Evolutionary conservation across 2,797 vertebrate species (phyloP).

Genomic region (Phalloptychus januarius): DNA sequence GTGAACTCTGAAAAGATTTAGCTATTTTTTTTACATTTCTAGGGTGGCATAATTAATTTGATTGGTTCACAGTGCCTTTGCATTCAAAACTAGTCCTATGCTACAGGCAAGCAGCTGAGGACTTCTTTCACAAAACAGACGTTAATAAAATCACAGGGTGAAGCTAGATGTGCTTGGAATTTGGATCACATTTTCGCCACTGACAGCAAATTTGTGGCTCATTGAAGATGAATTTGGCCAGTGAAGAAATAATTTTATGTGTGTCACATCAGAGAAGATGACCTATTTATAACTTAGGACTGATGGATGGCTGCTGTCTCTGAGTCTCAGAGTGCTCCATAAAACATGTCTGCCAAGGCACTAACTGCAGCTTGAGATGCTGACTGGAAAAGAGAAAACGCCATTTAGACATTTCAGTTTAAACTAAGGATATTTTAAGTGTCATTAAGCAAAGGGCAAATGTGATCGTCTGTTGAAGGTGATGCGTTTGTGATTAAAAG

Average conservation of each 20-base stretch:
- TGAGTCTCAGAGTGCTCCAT: background rate
- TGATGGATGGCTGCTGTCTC: slow-evolving; percentile 26
- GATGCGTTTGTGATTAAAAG: slow-evolving; percentile 20
- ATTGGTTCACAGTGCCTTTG: background rate
- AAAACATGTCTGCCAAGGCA: slow-evolving; percentile 4
- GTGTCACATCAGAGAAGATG: slow-evolving; percentile 19
- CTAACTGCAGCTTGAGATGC: background rate
- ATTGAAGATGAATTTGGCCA: slow-evolving; percentile 16
- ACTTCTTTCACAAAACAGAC: slow-evolving; percentile 6
- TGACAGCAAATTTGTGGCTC: slow-evolving; percentile 16
- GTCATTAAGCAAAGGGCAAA: slow-evolving; percentile 14
- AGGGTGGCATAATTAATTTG: background rate
- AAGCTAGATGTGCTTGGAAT: slow-evolving; percentile 7
- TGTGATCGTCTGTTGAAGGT: background rate
- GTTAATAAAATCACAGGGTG: slow-evolving; percentile 8
- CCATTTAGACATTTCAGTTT: background rate
- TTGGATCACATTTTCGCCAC: slow-evolving; percentile 12
- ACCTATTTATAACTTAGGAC: slow-evolving; percentile 16
- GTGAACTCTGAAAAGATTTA: background rate
- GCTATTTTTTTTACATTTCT: slow-evolving; percentile 3
- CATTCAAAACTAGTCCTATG: background rate
- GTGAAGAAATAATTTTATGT: slow-evolving; percentile 3
- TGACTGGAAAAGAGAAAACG: background rate
- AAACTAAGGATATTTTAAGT: slow-evolving; percentile 4
- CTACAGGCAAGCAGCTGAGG: background rate